Percentiles rank a stretch among this genome's conserved stretches.
Evolutionary conservation across 1,140 invertebrate species (phyloP).

Genomic region (Anastrepha ludens): DNA sequence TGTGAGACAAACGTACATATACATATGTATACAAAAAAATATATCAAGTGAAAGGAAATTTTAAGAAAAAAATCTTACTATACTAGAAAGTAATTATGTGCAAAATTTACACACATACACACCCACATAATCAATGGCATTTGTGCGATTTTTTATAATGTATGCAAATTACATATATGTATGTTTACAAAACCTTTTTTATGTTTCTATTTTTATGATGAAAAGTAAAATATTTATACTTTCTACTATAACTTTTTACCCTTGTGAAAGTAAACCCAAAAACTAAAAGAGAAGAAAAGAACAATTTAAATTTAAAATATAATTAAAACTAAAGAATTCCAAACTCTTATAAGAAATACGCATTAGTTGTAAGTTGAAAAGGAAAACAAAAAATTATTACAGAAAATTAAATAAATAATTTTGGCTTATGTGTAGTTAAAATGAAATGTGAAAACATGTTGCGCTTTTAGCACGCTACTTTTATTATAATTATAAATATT

Average conservation of each 20-base stretch:
- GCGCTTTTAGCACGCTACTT: slow-evolving; percentile 20
- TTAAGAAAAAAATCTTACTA: not conserved
- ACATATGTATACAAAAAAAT: not conserved
- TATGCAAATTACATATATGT: not conserved
- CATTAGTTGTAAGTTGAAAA: slow-evolving; percentile 32
- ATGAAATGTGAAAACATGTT: not conserved
- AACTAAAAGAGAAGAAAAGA: not conserved
- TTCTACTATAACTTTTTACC: slow-evolving; percentile 38
- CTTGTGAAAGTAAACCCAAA: slow-evolving; percentile 25
- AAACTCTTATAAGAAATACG: slow-evolving; percentile 11
- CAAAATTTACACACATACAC: not conserved
- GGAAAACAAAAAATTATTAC: not conserved
- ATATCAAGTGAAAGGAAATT: not conserved
- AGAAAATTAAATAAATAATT: slow-evolving; percentile 27
- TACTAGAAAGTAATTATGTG: not conserved
- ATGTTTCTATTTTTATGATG: not conserved
- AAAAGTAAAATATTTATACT: slow-evolving; percentile 36
- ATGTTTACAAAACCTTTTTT: slow-evolving; percentile 31
- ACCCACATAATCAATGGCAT: slow-evolving; percentile 33
- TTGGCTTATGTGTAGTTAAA: not conserved
- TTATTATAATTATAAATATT: slow-evolving; percentile 9
- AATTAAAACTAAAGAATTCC: not conserved
- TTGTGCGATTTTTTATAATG: slow-evolving; percentile 35
- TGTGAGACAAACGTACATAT: not conserved
- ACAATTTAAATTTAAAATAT: not conserved